phyloP scores from a whole-genome alignment of 2,888 invertebrate species.

The Nephrotoma guestfalica region DNA sequence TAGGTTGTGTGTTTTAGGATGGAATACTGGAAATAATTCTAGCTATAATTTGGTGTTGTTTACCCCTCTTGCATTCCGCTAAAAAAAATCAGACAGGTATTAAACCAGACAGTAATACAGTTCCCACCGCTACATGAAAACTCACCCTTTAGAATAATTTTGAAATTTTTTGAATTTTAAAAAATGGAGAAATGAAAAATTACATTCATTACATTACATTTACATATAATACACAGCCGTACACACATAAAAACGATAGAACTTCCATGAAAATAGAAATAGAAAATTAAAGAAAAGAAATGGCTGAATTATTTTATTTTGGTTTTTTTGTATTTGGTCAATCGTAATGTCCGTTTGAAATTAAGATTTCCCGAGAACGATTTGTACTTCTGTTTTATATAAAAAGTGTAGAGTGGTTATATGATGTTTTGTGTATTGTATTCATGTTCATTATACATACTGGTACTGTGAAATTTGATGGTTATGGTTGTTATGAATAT shows the following conservation, averaged over 20 bases:
- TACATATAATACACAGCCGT: not conserved
- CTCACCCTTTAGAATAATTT: not conserved
- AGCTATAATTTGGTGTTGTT: no score
- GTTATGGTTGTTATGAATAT: not conserved
- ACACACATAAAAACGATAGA: not conserved
- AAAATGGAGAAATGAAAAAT: not conserved
- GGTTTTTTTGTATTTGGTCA: not conserved
- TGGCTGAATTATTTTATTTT: not conserved
- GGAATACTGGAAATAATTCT: no score
- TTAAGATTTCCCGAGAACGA: slow-evolving; percentile 5
- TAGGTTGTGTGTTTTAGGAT: no score
- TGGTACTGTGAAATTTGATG: not conserved
- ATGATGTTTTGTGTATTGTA: not conserved
- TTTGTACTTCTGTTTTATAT: not conserved
- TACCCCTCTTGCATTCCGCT: no score
- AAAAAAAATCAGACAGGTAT: not conserved
- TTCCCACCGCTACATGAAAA: not conserved
- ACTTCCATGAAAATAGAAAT: not conserved
- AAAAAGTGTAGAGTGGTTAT: not conserved
- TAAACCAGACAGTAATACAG: not conserved
- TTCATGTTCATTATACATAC: not conserved
- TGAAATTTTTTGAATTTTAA: not conserved
- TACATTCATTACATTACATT: not conserved
- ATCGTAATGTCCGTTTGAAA: slow-evolving; percentile 6
- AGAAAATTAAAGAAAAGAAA: not conserved